Percentiles rank a stretch among this genome's conserved stretches.
Evolutionary conservation across 2,888 invertebrate species (phyloP).

Genomic region (Clivina fossor): DNA sequence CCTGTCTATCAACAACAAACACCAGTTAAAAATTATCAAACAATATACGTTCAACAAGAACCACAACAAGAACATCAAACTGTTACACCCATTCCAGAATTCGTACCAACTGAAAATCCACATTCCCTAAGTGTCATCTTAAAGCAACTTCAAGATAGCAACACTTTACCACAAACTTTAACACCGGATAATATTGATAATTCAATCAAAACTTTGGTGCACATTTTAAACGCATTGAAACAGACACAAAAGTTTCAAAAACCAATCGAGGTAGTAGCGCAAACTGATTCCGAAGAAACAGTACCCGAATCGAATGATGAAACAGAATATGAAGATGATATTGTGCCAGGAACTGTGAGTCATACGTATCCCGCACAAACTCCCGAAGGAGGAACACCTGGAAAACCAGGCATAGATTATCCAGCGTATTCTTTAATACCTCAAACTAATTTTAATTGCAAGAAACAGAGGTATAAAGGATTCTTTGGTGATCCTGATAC

Average conservation of each 20-base stretch:
- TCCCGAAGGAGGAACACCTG: constrained; percentile 63
- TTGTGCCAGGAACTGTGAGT: constrained; percentile 43
- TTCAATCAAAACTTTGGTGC: constrained; percentile 74
- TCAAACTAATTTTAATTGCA: constrained; percentile 75
- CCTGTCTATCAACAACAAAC: constrained; percentile 45
- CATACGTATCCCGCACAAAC: constrained; percentile 55
- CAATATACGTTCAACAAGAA: constrained; percentile 18
- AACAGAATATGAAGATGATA: constrained; percentile 44
- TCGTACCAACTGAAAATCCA: constrained; percentile 43
- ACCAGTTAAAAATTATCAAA: constrained; percentile 16
- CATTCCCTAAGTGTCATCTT: constrained; percentile 60
- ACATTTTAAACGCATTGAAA: constrained; percentile 71
- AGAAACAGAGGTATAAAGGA: constrained; percentile 83
- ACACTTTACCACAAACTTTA: constrained; percentile 74
- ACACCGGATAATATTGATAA: constrained; percentile 77
- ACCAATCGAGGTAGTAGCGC: constrained; percentile 52
- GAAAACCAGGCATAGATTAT: constrained; percentile 77
- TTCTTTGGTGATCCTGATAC: constrained; percentile 89
- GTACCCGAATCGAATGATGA: constrained; percentile 43
- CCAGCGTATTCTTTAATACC: constrained; percentile 77
- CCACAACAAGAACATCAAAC: constrained; percentile 1
- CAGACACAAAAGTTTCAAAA: constrained; percentile 52
- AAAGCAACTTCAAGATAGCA: constrained; percentile 72
- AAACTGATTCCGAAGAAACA: constrained; percentile 46
- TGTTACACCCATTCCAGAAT: constrained; percentile 13